Evolutionary conservation across 2,888 invertebrate species (phyloP), one percentile per base, ranked within the genome.

Genomic region (Trypoxylon attenuatum): DNA sequence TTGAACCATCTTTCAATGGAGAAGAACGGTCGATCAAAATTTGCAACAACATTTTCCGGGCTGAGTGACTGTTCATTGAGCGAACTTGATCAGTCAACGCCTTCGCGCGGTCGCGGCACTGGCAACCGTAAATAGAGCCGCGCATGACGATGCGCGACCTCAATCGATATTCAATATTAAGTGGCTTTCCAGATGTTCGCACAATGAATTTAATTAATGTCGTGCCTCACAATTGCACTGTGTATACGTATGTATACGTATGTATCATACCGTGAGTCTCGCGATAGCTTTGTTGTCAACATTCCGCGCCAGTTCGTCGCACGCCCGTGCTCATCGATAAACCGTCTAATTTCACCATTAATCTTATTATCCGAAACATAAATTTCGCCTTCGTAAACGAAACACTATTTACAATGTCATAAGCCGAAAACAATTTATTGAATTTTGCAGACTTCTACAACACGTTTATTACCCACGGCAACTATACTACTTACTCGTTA

Each of bases 261-360:
- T 56, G 50, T 16, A 15, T 8, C 47, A 54, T 53, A 6, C 22
- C 21, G 5, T 59, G 55, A 38, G 23, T 41, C 18, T 18, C 19
- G 8, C 45, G 15, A 29, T 22, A 51, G n/a, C 8, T 47, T 41
- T 52, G 52, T 61, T 49, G 19, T 49, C 50, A 51, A 57, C 46
- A 39, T 38, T 27, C 39, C 45, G 52, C 46, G 50, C n/a, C 38
- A 19, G 39, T 27, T 39, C 53, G 13, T 13, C 57, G 49, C 29
- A 16, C 49, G 21, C 33, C 16, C 47, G 23, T 43, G 51, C 39
- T 69, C 68, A 63, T 75, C 79, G 73, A 79, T 76, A 76, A 76
- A 72, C 71, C 70, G 69, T 74, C 77, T 78, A 78, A 80, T 80
- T 77, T 76, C 52, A 42, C 58, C 71, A 74, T 79, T 76, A 77